Evolutionary conservation across 2,888 invertebrate genomes (phyloP), one percentile per base, ranked within the genome.

Genomic region (Scaptomyza cyrtandrae): DNA sequence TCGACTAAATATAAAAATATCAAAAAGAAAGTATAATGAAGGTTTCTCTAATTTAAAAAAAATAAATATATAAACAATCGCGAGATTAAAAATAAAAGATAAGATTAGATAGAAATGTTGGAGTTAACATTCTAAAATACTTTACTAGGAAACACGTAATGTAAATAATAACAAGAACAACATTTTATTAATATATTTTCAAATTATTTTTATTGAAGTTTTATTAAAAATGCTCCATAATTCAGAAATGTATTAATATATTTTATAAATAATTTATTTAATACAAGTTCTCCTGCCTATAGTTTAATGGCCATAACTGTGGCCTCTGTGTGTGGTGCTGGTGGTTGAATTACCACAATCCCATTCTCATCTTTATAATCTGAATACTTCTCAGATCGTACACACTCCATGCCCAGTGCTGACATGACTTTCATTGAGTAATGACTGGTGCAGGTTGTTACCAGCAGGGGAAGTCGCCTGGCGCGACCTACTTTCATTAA

Each of bases 381-480:
- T 3, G 43, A 61, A 57, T 84, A 90, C 24, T 59, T 48, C 35
- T 60, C 54, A 0, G 76, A 62, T 10, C 66, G 64, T 4, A 89
- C 64, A 27, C 63, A 69, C 5, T 86, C 73, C 89, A 90, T 83
- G 5, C 75, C 62, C 10, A 88, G 58, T 6, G 65, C 61, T 31
- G 75, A 61, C 58, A 87, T 83, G 11, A 89, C 59, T 2, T 74
- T 72, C 1, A 71, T 70, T 4, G 90, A 89, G 65, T 80, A 81
- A 6, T 67, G 27, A 53, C 89, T 90, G 0, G 90, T 88, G 61
- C 90, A 90, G 69, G 83, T 84, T 11, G 71, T 60, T 6, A 74
- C 67, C 13, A 84, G 53, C 4, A 89, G 44, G 1, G 78, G 76
- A 44, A 72, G 84, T 4, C 78, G 74, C 31, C 75, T 62, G 39